Evolutionary conservation across 1,140 invertebrate species (phyloP).

Genomic region (Apis mellifera): Amel_HAv3.1 CM009935.2:9914001-9914500

Average conservation of each 20-base stretch:
- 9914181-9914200: constrained; percentile 56
- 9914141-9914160: constrained; percentile 46
- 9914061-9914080: constrained; percentile 9
- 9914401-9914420: constrained; percentile 62
- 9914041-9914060: constrained; percentile 52
- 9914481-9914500: constrained; percentile 68
- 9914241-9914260: constrained; percentile 67
- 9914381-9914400: constrained; percentile 67
- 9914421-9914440: constrained; percentile 68
- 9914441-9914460: constrained; percentile 70
- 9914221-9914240: constrained; percentile 64
- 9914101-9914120: constrained; percentile 11
- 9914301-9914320: constrained; percentile 57
- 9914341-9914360: constrained; percentile 52
- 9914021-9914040: constrained; percentile 68
- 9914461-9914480: constrained; percentile 72
- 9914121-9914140: constrained; percentile 36
- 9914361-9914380: constrained; percentile 50
- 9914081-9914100: constrained; percentile 1
- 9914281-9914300: constrained; percentile 59
- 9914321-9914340: constrained; percentile 55
- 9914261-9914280: constrained; percentile 68
- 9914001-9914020: constrained; percentile 68
- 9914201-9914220: constrained; percentile 68
- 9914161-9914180: constrained; percentile 55